Base-by-base conservation (phyloP, 1,140 invertebrate genomes). In the Drosophila fuyamai region DNA sequence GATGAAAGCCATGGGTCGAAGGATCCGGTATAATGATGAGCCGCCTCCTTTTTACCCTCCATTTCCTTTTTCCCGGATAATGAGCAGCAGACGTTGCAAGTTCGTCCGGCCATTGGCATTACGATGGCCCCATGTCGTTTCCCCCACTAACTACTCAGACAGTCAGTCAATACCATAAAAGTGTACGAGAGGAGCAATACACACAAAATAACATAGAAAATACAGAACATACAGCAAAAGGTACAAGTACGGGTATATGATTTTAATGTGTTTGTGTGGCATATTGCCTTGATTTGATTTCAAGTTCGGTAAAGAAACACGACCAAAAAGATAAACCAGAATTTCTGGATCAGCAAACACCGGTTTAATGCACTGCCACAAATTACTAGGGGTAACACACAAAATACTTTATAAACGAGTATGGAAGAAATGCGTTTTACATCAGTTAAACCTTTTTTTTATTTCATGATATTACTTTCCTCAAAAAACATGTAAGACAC, bases 131-230 rank as follows among this genome's bases (percentile, higher is more conserved):
- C 51, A 50, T 68, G 61, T 41, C 35, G 46, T 56, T 32, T 12
- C 40, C 55, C 41, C 41, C 9, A 55, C 40, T 54, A 71, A 44
- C 65, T 41, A 62, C 77, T 76, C 84, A 88, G 83, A 89, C 83
- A 83, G 67, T 79, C 63, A 77, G 76, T 89, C 83, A 88, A 88
- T 77, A 86, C 32, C 76, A 60, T 61, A 67, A 77, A 70, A 67
- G 43, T 62, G 62, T 38, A 29, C 14, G 18, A 14, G 53, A 5
- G 9, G 12, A 23, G 27, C 5, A 41, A 32, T 35, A 65, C 67
- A 65, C 67, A 36, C 13, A 43, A 36, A 70, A 36, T 41, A 43
- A 48, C 27, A 71, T 32, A 41, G 14, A 36, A 48, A 41, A 43
- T 18, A 57, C 58, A 61, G 44, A 27, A 43, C 55, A 63, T 53